Evolutionary conservation across 2,797 vertebrate species (phyloP).

Genomic region (Schizothorax lantsangensis): DNA sequence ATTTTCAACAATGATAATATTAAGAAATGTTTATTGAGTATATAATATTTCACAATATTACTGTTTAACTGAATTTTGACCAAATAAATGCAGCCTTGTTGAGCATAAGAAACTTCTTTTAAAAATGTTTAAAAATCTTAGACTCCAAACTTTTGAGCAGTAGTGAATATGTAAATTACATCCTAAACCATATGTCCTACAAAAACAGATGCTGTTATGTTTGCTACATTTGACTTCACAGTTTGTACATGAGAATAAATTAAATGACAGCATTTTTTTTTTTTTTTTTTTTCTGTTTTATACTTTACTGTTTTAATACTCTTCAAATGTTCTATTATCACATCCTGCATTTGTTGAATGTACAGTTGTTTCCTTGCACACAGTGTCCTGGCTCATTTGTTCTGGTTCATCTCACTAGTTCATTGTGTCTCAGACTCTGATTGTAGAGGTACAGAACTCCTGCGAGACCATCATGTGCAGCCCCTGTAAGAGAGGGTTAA

Average conservation of each 20-base stretch:
- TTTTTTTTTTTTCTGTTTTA: not conserved
- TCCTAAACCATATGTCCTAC: not conserved
- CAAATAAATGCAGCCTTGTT: not conserved
- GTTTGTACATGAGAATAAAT: not conserved
- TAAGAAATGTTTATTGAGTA: not conserved
- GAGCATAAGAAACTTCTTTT: not conserved
- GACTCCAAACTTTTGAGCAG: not conserved
- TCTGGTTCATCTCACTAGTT: slow-evolving; percentile 6
- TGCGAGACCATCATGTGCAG: slow-evolving; percentile 67
- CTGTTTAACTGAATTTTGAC: not conserved
- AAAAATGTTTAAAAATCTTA: not conserved
- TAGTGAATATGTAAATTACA: not conserved
- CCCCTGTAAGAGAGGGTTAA: slow-evolving; percentile 75
- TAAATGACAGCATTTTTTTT: not conserved
- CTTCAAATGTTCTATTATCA: not conserved
- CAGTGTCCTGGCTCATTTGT: slow-evolving; percentile 10
- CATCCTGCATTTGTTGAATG: not conserved
- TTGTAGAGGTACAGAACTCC: slow-evolving; percentile 46
- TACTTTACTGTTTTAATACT: not conserved
- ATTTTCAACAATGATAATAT: not conserved
- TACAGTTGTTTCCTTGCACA: not conserved
- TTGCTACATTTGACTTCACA: slow-evolving; percentile 4
- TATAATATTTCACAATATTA: not conserved
- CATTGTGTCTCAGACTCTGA: not conserved
- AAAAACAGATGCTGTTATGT: slow-evolving; percentile 6